These are phyloP conservation scores for Campylorhamphus procurvoides DNA, from an alignment of 2,113 vertebrate species.

Conservation along the genomic window DNA sequence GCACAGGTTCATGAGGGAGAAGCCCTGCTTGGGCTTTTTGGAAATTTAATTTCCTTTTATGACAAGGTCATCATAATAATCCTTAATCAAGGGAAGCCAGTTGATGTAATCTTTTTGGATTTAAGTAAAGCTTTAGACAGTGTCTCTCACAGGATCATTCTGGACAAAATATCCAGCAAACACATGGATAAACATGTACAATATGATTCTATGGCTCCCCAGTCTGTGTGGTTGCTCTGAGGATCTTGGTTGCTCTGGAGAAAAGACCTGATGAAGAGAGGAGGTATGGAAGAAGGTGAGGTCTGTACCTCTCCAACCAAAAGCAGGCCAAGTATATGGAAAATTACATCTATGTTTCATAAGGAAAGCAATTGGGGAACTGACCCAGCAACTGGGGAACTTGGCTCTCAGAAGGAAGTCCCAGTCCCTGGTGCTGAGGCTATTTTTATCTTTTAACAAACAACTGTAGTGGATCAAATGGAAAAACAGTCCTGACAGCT, in stretches of 20 bases:
- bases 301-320: background rate
- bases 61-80: background rate
- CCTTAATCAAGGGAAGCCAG: background rate
- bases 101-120: background rate
- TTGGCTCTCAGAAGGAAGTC: background rate
- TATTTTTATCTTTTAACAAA: constrained; percentile 36
- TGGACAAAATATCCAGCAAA: background rate
- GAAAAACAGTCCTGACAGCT: background rate
- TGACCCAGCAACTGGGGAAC: background rate
- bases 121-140: background rate
- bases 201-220: background rate
- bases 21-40: background rate
- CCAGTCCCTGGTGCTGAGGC: background rate
- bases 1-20: background rate
- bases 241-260: background rate
- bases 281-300: background rate
- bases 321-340: background rate
- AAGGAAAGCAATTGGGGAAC: background rate
- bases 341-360: background rate
- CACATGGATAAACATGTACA: background rate
- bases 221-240: background rate
- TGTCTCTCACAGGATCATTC: background rate
- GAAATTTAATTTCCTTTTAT: background rate
- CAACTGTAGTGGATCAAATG: background rate
- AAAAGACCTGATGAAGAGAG: background rate